Evolutionary conservation across 2,797 vertebrate species (phyloP).

Genomic region (Gouania willdenowi): DNA sequence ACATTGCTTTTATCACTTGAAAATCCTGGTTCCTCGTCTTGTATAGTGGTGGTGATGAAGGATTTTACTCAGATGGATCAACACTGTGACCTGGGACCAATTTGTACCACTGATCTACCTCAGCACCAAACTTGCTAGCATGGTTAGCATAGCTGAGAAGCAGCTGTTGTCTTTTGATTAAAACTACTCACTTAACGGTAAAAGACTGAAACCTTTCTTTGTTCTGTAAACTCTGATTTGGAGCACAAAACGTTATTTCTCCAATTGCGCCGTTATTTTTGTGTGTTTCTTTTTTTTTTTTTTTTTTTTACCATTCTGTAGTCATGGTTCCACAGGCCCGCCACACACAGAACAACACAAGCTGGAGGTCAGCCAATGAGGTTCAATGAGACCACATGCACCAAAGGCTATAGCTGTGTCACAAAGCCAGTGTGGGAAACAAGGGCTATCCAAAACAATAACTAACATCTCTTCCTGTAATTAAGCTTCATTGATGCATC

Average conservation of each 20-base stretch:
- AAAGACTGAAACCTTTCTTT: constrained; percentile 9
- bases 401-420: constrained; percentile 54
- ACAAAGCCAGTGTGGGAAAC: constrained; percentile 34
- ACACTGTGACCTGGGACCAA: constrained; percentile 41
- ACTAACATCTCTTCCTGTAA: constrained; percentile 47
- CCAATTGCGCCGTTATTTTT: no score
- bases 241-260: no score
- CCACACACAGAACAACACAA: constrained; percentile 35
- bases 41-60: constrained; percentile 33
- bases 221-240: neutral
- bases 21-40: constrained; percentile 1
- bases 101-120: constrained; percentile 28
- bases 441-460: constrained; percentile 44
- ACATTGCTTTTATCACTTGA: constrained; percentile 44
- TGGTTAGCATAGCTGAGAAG: constrained; percentile 27
- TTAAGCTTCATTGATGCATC: constrained; percentile 53
- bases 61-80: constrained; percentile 43
- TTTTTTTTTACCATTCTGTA: no score
- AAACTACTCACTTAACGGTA: no score
- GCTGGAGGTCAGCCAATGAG: constrained; percentile 64
- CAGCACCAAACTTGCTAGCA: constrained; percentile 25
- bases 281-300: no score
- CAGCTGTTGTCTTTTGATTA: constrained; percentile 17
- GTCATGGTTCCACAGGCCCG: constrained; percentile 44
- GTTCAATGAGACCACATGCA: constrained; percentile 59